phyloP scores from a whole-genome alignment of 2,113 vertebrate species.

The Protobothrops mucrosquamatus region DNA sequence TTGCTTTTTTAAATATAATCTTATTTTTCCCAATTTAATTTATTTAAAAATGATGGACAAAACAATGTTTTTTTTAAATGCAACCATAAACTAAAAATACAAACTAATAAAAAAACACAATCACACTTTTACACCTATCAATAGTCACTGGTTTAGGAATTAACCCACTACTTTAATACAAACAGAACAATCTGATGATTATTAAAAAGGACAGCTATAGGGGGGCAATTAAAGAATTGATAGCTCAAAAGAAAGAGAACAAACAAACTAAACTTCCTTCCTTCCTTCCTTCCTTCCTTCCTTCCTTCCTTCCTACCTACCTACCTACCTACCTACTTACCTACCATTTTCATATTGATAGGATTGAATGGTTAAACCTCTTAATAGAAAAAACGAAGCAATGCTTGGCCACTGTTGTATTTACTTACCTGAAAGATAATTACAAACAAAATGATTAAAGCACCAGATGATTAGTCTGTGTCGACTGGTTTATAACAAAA shows the following conservation, averaged over 20 bases:
- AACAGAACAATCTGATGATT: not conserved
- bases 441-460: not conserved
- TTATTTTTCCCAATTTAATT: not conserved
- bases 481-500: not conserved
- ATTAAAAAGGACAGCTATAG: not conserved
- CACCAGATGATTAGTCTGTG: not conserved
- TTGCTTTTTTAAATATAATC: not conserved
- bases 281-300: too few relatives aligned
- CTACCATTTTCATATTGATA: not conserved
- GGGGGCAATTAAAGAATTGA: not conserved
- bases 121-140: not conserved
- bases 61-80: not conserved
- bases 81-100: not conserved
- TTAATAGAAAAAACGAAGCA: not conserved
- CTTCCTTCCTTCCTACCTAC: too few relatives aligned
- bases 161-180: not conserved
- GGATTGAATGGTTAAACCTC: not conserved
- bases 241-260: not conserved
- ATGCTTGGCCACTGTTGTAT: not conserved
- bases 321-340: not conserved
- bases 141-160: not conserved
- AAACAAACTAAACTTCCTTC: not conserved
- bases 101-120: not conserved
- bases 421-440: not conserved
- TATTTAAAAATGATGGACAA: not conserved